A percentile compares a stretch with the other conserved stretches of the same genome.
Conservation (phyloP, 2,888 invertebrate species). For the Cosmopolites sordidus region DNA sequence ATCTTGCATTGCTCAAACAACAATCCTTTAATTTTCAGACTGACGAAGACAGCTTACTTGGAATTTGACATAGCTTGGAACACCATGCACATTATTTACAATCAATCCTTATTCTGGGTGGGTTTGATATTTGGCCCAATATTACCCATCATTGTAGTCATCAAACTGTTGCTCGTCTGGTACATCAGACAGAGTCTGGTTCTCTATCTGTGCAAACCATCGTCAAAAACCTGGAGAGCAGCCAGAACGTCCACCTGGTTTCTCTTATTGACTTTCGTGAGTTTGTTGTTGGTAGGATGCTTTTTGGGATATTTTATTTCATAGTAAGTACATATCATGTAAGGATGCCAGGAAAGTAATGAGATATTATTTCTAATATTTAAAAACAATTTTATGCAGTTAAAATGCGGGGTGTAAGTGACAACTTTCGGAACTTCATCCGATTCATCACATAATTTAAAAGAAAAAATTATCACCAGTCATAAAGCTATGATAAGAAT, state of each 20-base stretch:
- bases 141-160: conserved; percentile 59
- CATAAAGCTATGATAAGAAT: no score
- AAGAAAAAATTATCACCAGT: no score
- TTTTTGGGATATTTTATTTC: conserved; percentile 60
- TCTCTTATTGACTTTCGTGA: conserved; percentile 62
- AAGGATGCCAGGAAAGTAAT: no score
- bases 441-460: no score
- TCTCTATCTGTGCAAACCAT: conserved; percentile 63
- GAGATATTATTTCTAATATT: no score
- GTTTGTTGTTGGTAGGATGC: conserved; percentile 58
- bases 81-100: conserved; percentile 74
- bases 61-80: conserved; percentile 73
- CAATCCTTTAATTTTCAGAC: conserved; percentile 11
- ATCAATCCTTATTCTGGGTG: conserved; percentile 74
- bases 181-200: conserved; percentile 63
- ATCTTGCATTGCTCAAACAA: no score
- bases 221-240: conserved; percentile 62
- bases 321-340: conserved; percentile 25
- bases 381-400: no score
- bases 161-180: conserved; percentile 69
- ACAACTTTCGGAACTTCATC: no score
- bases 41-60: conserved; percentile 14
- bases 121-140: conserved; percentile 71
- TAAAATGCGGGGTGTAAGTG: no score
- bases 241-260: conserved; percentile 75